Base-by-base conservation (phyloP, 2,113 vertebrate genomes). In the Pyxicephalus adspersus region DNA sequence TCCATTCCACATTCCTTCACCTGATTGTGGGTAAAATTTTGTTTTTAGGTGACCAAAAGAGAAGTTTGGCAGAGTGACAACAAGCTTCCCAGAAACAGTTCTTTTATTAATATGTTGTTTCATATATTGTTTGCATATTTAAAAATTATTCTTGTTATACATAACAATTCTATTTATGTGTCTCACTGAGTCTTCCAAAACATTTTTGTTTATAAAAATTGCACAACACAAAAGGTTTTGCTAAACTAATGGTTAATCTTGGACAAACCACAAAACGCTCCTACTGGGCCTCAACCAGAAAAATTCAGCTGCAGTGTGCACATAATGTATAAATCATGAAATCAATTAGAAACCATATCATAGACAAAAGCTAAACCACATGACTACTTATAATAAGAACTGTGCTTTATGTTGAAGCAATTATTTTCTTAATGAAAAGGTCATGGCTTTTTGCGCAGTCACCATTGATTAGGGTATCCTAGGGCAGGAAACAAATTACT, bases 281-380 rank as follows among this genome's bases (percentile, higher is more conserved):
- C 71, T 55, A 60, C 28, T 57, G 71, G 71, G 29, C 29, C 29
- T 15, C n/a, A 34, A 74, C 71, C 55, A 74, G 54, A 60, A 74
- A 58, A 74, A 74, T 19, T 74, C 71, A 74, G 58, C 34, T 57
- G 34, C 52, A 74, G 52, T 55, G 57, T 60, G 54, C 71, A 22
- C 58, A 38, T 74, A 74, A 34, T 74, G 71, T 58, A 74, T 74
- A 74, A 74, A 74, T 74, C 71, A 58, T 74, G 55, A 57, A 74
- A 54, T 60, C 54, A 74, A 74, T 74, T 74, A 74, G 20, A 60
- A 57, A 74, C 20, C 55, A 38, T 74, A 55, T 74, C 71, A 74
- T 74, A 60, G 71, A n/a, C 71, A 60, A 52, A 74, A 74, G 29
- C 52, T 58, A 74, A 74, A 74, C 71, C 71, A 74, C 54, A 74